phyloP scores from a whole-genome alignment of 2,113 vertebrate genomes.

The Pan paniscus region DNA sequence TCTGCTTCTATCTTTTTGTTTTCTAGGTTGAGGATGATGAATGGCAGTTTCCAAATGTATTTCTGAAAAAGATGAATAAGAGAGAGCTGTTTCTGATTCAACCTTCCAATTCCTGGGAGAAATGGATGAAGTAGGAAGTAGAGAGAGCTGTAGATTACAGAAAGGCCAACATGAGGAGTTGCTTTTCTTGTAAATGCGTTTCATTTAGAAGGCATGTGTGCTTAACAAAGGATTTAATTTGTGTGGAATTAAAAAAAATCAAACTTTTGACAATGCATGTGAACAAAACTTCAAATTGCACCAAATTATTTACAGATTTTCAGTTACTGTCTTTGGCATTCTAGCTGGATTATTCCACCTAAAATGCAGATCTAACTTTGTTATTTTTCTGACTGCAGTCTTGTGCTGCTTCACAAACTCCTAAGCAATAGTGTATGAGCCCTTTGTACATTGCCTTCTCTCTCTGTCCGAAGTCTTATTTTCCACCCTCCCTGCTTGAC shows the following conservation, averaged over 20 bases:
- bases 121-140: neutral
- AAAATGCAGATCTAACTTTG: neutral
- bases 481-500: neutral
- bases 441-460: neutral
- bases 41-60: neutral
- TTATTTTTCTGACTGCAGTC: neutral
- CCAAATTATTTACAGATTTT: neutral
- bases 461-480: neutral
- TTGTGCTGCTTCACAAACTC: neutral
- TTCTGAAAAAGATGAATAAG: neutral
- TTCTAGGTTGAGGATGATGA: neutral
- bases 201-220: neutral
- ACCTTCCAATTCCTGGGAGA: neutral
- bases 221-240: neutral
- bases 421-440: neutral
- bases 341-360: neutral
- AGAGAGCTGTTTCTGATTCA: neutral
- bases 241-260: conserved; percentile 21
- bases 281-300: neutral
- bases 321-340: neutral
- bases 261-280: neutral
- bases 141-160: neutral
- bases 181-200: neutral
- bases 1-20: conserved; percentile 10
- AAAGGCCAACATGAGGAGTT: neutral